Evolutionary conservation across 2,113 vertebrate species (phyloP).

Genomic region (Rhinogobius similis): DNA sequence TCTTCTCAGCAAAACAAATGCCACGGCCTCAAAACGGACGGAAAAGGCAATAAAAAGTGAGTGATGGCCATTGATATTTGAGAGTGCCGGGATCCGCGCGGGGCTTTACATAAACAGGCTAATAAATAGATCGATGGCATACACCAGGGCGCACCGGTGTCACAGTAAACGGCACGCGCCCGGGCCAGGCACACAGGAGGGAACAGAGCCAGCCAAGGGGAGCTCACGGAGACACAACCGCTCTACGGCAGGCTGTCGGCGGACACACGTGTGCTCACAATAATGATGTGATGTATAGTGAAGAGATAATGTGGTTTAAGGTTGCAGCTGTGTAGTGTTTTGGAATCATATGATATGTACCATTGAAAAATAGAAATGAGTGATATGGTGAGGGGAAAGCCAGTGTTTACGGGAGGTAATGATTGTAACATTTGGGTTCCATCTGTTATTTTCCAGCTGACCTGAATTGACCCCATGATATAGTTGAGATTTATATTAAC

Average conservation of each 20-base stretch:
- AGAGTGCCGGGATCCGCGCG: constrained; percentile 57
- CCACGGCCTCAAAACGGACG: constrained; percentile 50
- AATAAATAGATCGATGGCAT: constrained; percentile 78
- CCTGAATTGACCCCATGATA: neutral
- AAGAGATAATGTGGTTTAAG: neutral
- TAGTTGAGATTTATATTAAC: too few relatives aligned
- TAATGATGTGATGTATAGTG: neutral
- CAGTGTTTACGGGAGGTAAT: neutral
- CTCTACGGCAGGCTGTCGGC: neutral
- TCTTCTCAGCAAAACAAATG: constrained; percentile 55
- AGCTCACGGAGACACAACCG: neutral
- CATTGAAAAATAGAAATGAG: neutral
- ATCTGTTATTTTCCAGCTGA: neutral
- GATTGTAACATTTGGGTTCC: neutral
- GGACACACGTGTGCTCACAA: neutral
- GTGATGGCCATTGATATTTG: constrained; percentile 73
- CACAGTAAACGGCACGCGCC: constrained; percentile 65
- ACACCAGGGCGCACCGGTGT: constrained; percentile 65
- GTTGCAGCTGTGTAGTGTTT: neutral
- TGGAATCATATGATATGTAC: neutral
- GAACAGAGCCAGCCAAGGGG: neutral
- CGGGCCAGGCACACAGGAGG: constrained; percentile 2
- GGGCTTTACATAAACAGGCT: constrained; percentile 77
- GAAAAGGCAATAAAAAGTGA: constrained; percentile 66
- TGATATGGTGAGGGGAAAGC: neutral